Evolutionary conservation across 2,113 vertebrate genomes (phyloP).

Genomic region (Poicephalus gulielmi): DNA sequence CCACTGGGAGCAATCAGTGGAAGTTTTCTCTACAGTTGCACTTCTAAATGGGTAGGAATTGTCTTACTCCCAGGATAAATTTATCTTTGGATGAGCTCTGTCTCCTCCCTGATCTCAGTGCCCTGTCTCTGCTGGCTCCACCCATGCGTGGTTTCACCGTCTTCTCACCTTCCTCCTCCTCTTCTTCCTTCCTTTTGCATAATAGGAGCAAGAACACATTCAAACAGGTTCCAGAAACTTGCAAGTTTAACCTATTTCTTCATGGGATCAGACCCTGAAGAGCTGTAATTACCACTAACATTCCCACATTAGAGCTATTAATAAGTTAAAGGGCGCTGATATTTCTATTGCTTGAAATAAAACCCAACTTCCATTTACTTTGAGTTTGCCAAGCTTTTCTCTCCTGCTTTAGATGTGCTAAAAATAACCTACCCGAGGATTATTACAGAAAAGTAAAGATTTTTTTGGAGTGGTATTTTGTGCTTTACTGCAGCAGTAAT

Average conservation of each 20-base stretch:
- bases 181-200: neutral
- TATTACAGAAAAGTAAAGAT: neutral
- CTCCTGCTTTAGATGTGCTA: neutral
- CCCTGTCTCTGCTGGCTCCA: neutral
- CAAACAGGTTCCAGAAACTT: neutral
- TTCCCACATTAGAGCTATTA: neutral
- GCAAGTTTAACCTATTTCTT: neutral
- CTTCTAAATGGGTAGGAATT: neutral
- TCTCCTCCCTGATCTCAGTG: neutral
- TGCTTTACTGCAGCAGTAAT: neutral
- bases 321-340: neutral
- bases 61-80: neutral
- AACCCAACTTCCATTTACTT: neutral
- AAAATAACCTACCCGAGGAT: neutral
- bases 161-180: neutral
- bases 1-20: neutral
- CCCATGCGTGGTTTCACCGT: rapidly evolving
- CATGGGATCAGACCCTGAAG: neutral
- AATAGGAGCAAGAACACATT: neutral
- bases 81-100: neutral
- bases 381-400: neutral
- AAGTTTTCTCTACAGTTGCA: neutral
- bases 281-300: neutral
- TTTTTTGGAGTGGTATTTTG: neutral
- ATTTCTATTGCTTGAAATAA: neutral